Conservation (phyloP, 1,140 invertebrate species). For the Scaptodrosophila lebanonensis region DNA sequence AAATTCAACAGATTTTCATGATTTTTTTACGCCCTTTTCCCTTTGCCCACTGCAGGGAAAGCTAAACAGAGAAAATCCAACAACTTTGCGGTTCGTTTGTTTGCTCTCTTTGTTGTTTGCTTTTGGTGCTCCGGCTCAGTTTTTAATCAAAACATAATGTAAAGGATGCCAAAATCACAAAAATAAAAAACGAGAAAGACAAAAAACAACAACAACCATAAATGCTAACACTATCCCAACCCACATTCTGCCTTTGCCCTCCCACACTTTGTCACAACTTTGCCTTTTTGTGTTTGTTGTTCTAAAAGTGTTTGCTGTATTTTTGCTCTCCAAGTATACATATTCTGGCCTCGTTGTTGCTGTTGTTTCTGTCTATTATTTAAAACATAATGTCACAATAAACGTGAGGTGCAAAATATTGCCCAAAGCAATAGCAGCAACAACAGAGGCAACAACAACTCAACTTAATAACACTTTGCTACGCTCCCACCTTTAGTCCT, state of each 20-base stretch:
- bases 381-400: slow-evolving; percentile 74
- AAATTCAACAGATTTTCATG: no score
- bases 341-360: slow-evolving; percentile 19
- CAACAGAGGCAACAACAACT: slow-evolving; percentile 36
- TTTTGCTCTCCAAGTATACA: not conserved
- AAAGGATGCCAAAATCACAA: slow-evolving; percentile 28
- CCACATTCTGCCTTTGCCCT: not conserved
- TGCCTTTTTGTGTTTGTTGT: slow-evolving; percentile 27
- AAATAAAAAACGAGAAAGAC: not conserved
- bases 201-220: slow-evolving; percentile 5
- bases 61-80: no score
- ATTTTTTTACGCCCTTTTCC: no score
- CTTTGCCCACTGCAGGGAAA: no score
- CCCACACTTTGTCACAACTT: not conserved
- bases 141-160: slow-evolving; percentile 72
- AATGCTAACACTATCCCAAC: slow-evolving; percentile 20
- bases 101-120: slow-evolving; percentile 18
- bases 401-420: slow-evolving; percentile 71
- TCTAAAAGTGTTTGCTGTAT: slow-evolving; percentile 62
- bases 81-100: not conserved
- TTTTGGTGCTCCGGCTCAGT: slow-evolving; percentile 32
- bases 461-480: slow-evolving; percentile 59
- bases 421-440: slow-evolving; percentile 38
- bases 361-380: slow-evolving; percentile 63
- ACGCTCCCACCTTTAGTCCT: slow-evolving; percentile 12